Evolutionary conservation across 1,140 invertebrate species (phyloP).

Genomic region (Metopolophium dirhodum): DNA sequence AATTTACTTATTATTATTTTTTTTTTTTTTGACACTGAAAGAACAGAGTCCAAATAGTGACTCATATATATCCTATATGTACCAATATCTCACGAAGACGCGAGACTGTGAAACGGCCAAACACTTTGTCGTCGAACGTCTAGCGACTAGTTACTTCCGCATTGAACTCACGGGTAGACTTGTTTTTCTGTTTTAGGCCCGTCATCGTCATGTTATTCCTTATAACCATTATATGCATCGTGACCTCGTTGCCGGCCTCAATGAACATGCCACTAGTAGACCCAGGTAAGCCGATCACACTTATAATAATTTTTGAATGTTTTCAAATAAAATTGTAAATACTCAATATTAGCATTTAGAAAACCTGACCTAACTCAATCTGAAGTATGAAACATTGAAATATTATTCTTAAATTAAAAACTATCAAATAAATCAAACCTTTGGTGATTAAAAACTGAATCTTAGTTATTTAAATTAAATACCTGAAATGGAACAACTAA

Average conservation of each 20-base stretch:
- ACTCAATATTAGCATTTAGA: not conserved
- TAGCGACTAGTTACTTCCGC: slow-evolving; percentile 29
- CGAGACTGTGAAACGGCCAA: not conserved
- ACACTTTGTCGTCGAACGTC: slow-evolving; percentile 15
- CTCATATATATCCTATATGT: slow-evolving; percentile 10
- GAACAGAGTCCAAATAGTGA: not conserved
- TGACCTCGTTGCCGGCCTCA: slow-evolving; percentile 44
- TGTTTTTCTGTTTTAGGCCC: slow-evolving; percentile 48
- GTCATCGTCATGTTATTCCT: slow-evolving; percentile 38
- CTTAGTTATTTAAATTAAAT: not conserved
- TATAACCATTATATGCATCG: slow-evolving; percentile 13
- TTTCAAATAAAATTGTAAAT: not conserved
- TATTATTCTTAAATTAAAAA: not conserved
- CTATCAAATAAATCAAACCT: not conserved
- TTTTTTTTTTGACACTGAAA: not conserved
- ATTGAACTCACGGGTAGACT: not conserved
- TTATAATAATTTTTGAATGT: not conserved
- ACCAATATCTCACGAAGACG: slow-evolving; percentile 18
- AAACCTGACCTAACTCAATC: not conserved
- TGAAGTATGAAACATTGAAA: not conserved
- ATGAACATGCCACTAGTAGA: slow-evolving; percentile 56
- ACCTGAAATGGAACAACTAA: not conserved
- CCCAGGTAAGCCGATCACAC: slow-evolving; percentile 50
- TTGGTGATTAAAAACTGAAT: not conserved
- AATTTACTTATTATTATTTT: slow-evolving; percentile 28